phyloP scores from a whole-genome alignment of 2,797 vertebrate genomes.

The Sternotherus odoratus region DNA sequence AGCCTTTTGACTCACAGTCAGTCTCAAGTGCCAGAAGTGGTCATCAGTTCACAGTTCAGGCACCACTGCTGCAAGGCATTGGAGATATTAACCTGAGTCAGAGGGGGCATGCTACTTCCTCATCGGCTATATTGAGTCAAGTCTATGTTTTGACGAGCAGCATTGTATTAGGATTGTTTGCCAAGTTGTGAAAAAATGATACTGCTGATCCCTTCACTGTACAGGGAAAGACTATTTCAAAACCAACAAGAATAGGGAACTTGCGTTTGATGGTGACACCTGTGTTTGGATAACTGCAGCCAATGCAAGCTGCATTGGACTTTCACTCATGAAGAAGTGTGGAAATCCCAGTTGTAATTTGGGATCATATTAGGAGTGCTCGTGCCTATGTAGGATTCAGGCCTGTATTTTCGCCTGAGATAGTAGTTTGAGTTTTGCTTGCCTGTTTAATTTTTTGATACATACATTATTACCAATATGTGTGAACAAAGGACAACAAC shows the following conservation, averaged over 20 bases:
- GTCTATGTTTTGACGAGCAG: neutral
- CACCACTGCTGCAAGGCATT: neutral
- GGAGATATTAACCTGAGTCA: neutral
- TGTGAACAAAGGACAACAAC: too few species aligned
- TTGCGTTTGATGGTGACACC: neutral
- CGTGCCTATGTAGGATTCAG: too few species aligned
- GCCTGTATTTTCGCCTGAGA: too few species aligned
- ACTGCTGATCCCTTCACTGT: neutral
- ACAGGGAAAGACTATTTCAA: neutral
- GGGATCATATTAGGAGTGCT: neutral
- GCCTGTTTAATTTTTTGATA: too few species aligned
- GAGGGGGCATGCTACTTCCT: neutral
- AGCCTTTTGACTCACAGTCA: neutral
- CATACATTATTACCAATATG: too few species aligned
- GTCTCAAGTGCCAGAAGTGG: neutral
- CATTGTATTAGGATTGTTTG: neutral
- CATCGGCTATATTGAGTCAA: neutral
- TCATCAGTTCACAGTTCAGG: neutral
- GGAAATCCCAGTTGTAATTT: neutral
- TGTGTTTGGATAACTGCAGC: neutral
- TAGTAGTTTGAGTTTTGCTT: too few species aligned
- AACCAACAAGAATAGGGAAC: neutral
- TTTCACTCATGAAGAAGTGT: neutral
- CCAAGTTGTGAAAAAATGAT: neutral
- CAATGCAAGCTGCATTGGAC: neutral